phyloP scores from a whole-genome alignment of 2,888 invertebrate genomes.

The Cephus sareptanus region DNA sequence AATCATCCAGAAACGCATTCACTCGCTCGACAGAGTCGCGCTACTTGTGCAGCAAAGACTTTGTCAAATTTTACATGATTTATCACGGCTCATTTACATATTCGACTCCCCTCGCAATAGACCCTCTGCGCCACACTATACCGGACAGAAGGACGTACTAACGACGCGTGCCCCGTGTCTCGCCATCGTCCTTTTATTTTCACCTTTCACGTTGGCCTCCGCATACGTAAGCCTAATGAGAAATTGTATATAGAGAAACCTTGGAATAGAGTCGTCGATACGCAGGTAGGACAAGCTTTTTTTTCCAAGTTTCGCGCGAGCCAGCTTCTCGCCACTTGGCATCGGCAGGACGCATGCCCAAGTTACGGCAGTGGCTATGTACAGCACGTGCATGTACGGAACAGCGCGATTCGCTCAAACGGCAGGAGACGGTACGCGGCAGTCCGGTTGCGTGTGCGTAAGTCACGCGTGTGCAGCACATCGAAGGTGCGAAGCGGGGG shows the following conservation, averaged over 20 bases:
- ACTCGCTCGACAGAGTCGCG: background rate
- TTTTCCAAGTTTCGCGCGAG: constrained; percentile 26
- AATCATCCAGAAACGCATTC: background rate
- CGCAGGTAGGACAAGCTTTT: constrained; percentile 37
- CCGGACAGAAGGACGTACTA: background rate
- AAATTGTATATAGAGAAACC: constrained; percentile 6
- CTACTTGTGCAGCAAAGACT: background rate
- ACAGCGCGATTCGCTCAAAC: background rate
- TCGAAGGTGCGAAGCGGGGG: constrained; percentile 31
- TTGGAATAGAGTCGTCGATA: constrained; percentile 40
- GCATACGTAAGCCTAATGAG: background rate
- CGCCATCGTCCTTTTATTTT: background rate
- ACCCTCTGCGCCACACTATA: background rate
- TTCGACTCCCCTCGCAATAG: constrained; percentile 24
- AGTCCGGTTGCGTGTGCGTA: background rate
- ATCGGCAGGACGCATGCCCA: background rate
- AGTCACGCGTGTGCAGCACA: constrained; percentile 2
- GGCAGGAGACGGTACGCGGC: background rate
- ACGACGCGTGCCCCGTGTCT: background rate
- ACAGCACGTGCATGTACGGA: background rate
- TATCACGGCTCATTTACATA: constrained; percentile 49
- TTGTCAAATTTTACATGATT: constrained; percentile 52
- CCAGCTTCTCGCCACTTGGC: constrained; percentile 8
- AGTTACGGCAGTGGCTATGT: background rate
- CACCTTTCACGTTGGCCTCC: background rate